Conservation (phyloP, 2,797 vertebrate genomes). For the Apogon talboti region DNA sequence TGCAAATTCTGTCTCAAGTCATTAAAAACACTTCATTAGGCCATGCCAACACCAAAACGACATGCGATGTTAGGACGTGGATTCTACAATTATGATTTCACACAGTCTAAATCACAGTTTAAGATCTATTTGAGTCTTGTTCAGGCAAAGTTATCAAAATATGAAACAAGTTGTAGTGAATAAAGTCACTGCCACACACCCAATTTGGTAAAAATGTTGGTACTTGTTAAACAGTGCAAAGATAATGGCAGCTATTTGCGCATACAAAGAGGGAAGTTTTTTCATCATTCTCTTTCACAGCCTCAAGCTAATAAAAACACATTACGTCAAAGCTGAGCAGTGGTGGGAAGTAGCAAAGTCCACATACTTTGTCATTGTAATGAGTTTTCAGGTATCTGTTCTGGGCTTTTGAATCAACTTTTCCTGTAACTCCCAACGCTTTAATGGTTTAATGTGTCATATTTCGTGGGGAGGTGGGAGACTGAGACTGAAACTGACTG, state of each 20-base stretch:
- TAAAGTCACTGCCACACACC: background rate
- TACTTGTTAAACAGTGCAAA: constrained; percentile 36
- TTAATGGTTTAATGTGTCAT: no score
- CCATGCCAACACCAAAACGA: constrained; percentile 26
- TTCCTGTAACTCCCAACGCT: no score
- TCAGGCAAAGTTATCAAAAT: constrained; percentile 23
- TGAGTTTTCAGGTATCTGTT: no score
- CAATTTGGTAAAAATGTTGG: constrained; percentile 27
- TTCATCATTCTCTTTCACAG: constrained; percentile 44
- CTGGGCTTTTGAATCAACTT: no score
- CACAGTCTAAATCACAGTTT: background rate
- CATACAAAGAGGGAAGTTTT: constrained; percentile 28
- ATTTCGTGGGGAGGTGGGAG: no score
- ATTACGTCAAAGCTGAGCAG: background rate
- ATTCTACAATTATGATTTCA: constrained; percentile 24
- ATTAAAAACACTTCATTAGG: constrained; percentile 64
- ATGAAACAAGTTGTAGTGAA: background rate
- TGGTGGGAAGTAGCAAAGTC: no score
- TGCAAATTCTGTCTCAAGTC: constrained; percentile 67
- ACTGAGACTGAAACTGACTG: no score
- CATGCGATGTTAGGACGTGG: constrained; percentile 22
- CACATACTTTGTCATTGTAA: no score
- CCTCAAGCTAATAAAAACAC: constrained; percentile 32
- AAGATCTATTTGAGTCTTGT: constrained; percentile 21
- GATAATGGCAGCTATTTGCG: constrained; percentile 25